These are phyloP conservation scores for Rutilus rutilus DNA, from an alignment of 2,113 vertebrate species.

Conservation along the genomic window DNA sequence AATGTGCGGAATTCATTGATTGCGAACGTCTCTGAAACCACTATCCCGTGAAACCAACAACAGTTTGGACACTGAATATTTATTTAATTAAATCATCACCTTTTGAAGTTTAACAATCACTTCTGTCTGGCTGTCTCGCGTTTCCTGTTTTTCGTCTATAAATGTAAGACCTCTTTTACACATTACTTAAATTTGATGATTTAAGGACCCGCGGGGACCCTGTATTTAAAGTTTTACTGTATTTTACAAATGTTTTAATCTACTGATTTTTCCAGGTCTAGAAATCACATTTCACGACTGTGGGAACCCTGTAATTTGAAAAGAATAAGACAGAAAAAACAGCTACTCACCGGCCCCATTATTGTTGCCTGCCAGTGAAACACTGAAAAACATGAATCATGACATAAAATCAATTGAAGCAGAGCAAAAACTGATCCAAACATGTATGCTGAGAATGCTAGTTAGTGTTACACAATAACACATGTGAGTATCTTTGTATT, in stretches of 20 bases:
- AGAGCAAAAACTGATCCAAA: neutral
- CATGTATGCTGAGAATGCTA: neutral
- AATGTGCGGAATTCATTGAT: no score
- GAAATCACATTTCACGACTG: neutral
- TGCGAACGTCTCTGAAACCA: no score
- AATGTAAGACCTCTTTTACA: no score
- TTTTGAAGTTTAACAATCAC: no score
- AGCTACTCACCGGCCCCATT: conserved; percentile 81
- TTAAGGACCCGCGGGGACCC: no score
- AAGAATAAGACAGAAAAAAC: neutral
- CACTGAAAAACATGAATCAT: conserved; percentile 66
- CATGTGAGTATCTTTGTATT: neutral
- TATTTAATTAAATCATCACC: no score
- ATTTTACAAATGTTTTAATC: neutral
- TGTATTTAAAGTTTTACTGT: neutral
- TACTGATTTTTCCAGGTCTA: neutral
- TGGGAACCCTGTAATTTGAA: neutral
- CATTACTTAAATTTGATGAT: no score
- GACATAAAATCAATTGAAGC: conserved; percentile 7
- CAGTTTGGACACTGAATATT: no score
- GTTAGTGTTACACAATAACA: neutral
- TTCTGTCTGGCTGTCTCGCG: no score
- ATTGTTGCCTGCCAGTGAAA: conserved; percentile 86
- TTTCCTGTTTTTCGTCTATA: no score
- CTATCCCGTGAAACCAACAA: no score